Evolutionary conservation across 2,888 invertebrate species (phyloP).

Genomic region (Meloe dianella): DNA sequence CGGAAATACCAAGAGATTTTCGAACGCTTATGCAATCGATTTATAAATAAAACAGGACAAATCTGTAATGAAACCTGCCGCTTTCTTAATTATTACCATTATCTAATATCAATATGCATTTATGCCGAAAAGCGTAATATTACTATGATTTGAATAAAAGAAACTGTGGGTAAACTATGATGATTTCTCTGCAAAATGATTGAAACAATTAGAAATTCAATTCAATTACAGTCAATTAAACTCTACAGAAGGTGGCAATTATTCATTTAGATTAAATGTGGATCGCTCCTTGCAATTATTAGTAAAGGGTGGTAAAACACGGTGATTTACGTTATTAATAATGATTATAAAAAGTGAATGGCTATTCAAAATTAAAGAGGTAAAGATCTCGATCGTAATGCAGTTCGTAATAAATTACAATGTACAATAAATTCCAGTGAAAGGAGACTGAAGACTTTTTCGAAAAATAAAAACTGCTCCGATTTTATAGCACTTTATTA

Average conservation of each 20-base stretch:
- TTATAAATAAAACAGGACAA: background rate
- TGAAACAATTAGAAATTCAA: too few species aligned
- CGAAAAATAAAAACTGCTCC: background rate
- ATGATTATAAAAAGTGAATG: constrained; percentile 1
- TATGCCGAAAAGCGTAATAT: background rate
- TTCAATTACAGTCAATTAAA: too few species aligned
- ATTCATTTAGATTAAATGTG: too few species aligned
- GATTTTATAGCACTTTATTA: background rate
- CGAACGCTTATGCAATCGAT: background rate
- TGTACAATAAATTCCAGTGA: background rate
- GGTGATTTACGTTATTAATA: background rate
- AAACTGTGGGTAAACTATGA: background rate
- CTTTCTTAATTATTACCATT: background rate
- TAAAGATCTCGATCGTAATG: background rate
- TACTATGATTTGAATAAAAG: background rate
- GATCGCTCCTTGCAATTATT: background rate
- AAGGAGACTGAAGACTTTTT: background rate
- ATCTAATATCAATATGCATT: background rate
- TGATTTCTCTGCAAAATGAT: too few species aligned
- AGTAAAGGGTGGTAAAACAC: background rate
- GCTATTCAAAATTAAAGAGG: background rate
- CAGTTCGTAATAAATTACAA: background rate
- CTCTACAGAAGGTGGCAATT: too few species aligned
- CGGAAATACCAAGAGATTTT: background rate
- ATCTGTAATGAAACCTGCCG: background rate